A percentile compares a stretch with the other conserved stretches of the same genome.
These are phyloP conservation scores for Brachyalestes nurse DNA, from an alignment of 2,797 vertebrate genomes.

Conservation along the genomic window DNA sequence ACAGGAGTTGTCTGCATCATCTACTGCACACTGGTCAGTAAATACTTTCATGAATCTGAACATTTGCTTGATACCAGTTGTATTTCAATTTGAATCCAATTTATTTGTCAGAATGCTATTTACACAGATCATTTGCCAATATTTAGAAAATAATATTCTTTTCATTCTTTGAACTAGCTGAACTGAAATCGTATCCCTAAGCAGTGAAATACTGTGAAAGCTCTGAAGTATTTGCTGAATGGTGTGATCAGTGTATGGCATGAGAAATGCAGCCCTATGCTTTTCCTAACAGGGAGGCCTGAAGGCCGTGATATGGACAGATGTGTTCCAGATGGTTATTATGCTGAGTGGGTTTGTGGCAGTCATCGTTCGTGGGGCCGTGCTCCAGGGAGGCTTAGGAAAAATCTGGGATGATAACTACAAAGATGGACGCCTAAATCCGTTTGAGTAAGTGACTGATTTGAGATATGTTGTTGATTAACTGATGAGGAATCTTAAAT, in stretches of 20 bases:
- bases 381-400: slow-evolving; percentile 75
- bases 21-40: slow-evolving; percentile 83
- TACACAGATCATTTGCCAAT: neutral
- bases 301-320: slow-evolving; percentile 88
- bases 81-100: neutral
- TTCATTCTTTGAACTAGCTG: neutral
- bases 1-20: slow-evolving; percentile 82
- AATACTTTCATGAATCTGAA: neutral
- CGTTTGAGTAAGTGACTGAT: slow-evolving; percentile 73
- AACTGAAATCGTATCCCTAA: neutral
- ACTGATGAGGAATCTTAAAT: neutral
- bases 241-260: neutral
- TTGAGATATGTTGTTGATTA: neutral
- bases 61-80: neutral
- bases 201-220: neutral
- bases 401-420: slow-evolving; percentile 77
- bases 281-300: slow-evolving; percentile 77
- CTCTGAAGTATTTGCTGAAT: neutral
- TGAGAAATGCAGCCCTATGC: neutral
- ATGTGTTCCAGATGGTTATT: slow-evolving; percentile 83
- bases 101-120: neutral
- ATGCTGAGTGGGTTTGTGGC: slow-evolving; percentile 83
- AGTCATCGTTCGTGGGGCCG: slow-evolving; percentile 76
- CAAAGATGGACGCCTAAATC: slow-evolving; percentile 72
- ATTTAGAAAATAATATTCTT: neutral